These are phyloP conservation scores for Proteles cristata DNA, from an alignment of 2,113 vertebrate genomes.

Conservation along the genomic window DNA sequence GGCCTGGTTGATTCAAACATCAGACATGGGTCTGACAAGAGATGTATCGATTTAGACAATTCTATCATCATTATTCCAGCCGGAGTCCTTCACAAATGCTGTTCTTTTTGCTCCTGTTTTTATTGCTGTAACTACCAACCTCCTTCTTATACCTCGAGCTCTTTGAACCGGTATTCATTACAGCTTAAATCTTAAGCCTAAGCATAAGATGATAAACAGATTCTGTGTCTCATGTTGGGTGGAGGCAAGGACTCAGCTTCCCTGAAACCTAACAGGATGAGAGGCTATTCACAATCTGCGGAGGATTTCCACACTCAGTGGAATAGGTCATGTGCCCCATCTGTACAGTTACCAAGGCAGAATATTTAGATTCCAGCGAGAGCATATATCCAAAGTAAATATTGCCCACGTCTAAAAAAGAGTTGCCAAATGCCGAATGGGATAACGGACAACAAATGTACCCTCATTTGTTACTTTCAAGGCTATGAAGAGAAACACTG, in stretches of 20 bases:
- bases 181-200: conserved; percentile 83
- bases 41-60: conserved; percentile 92
- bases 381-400: conserved; percentile 56
- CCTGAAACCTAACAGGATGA: conserved; percentile 50
- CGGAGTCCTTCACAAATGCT: conserved; percentile 87
- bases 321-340: conserved; percentile 77
- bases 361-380: conserved; percentile 64
- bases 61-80: conserved; percentile 92
- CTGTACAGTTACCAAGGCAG: conserved; percentile 81
- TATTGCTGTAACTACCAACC: conserved; percentile 86
- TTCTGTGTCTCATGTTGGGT: conserved; percentile 27
- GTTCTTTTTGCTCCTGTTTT: conserved; percentile 87
- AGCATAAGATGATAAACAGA: conserved; percentile 79
- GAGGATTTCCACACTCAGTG: conserved; percentile 47
- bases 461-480: not conserved
- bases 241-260: not conserved
- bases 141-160: conserved; percentile 79
- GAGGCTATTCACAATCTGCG: conserved; percentile 71
- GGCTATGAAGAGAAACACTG: not conserved
- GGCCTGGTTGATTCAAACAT: conserved; percentile 92
- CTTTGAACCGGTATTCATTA: conserved; percentile 86
- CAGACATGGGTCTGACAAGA: conserved; percentile 90
- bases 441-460: conserved; percentile 53
- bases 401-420: conserved; percentile 61
- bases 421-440: conserved; percentile 22